Conservation (phyloP, 2,113 vertebrate species). For the Pseudolaguvia tuberculata region DNA sequence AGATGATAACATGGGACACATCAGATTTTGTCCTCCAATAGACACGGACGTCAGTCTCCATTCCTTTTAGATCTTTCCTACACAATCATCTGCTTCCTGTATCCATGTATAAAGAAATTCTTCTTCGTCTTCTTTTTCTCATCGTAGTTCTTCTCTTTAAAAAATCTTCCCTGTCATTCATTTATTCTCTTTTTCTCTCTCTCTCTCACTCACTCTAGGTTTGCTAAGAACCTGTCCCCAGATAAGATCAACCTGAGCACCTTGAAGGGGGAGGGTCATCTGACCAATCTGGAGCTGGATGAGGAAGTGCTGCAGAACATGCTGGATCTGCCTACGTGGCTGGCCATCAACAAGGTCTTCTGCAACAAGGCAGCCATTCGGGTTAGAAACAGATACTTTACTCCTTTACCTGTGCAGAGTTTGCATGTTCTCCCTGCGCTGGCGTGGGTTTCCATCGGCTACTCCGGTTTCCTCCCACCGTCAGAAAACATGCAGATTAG, state of each 20-base stretch:
- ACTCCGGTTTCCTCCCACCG: too few species aligned
- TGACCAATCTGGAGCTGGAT: conserved; percentile 95
- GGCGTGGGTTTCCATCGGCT: too few species aligned
- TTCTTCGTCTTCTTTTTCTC: background rate
- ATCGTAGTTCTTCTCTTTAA: background rate
- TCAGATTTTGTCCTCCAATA: background rate
- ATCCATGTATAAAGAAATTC: background rate
- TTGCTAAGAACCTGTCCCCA: conserved; percentile 97
- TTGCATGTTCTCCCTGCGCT: too few species aligned
- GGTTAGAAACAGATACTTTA: conserved; percentile 68
- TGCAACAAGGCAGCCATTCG: conserved; percentile 97
- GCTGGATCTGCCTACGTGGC: conserved; percentile 96
- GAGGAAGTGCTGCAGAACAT: conserved; percentile 98
- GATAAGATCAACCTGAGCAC: conserved; percentile 99
- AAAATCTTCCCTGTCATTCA: background rate
- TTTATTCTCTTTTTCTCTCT: conserved; percentile 32
- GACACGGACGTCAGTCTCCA: background rate
- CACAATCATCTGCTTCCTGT: background rate
- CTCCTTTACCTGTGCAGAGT: too few species aligned
- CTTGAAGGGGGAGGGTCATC: conserved; percentile 92
- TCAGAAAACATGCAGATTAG: too few species aligned
- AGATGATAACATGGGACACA: too few species aligned
- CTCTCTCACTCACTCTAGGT: conserved; percentile 72
- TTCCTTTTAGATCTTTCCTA: background rate
- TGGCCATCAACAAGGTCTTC: conserved; percentile 93